Conservation (phyloP, 2,113 vertebrate species). For the Peromyscus californicus region DNA sequence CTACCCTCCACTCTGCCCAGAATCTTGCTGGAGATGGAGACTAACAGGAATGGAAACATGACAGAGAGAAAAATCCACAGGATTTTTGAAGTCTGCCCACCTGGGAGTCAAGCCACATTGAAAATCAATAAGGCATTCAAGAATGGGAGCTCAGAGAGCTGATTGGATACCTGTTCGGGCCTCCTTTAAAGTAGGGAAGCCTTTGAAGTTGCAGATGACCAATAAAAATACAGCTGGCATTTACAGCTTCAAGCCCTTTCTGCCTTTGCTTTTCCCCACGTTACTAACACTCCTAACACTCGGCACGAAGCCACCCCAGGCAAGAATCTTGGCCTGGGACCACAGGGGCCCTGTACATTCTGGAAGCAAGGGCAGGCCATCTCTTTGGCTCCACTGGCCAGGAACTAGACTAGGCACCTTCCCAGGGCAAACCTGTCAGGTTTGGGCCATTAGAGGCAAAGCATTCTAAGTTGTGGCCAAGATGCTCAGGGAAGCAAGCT, state of each 20-base stretch:
- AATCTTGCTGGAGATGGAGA: constrained; percentile 57
- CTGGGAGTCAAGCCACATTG: constrained; percentile 82
- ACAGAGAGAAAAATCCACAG: constrained; percentile 66
- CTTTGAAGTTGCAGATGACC: constrained; percentile 90
- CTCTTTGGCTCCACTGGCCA: not conserved
- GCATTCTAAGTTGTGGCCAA: too few species aligned
- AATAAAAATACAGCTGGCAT: constrained; percentile 90
- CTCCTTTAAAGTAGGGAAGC: constrained; percentile 86
- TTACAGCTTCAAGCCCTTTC: constrained; percentile 79
- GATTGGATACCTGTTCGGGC: constrained; percentile 83
- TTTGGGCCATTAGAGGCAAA: not conserved
- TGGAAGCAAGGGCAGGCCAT: not conserved
- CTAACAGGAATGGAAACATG: constrained; percentile 58
- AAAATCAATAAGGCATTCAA: constrained; percentile 86
- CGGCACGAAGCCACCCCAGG: constrained; percentile 58
- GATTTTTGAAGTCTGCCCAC: constrained; percentile 75
- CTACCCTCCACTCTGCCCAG: constrained; percentile 10
- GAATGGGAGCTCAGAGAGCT: constrained; percentile 75
- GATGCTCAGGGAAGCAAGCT: not conserved
- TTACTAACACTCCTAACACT: constrained; percentile 73
- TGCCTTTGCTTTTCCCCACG: constrained; percentile 54
- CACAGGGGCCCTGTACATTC: not conserved
- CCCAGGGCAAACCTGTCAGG: not conserved
- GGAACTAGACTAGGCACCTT: not conserved
- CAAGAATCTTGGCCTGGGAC: constrained; percentile 56